These are phyloP conservation scores for Progne subis DNA, from an alignment of 2,113 vertebrate genomes.

Conservation along the genomic window DNA sequence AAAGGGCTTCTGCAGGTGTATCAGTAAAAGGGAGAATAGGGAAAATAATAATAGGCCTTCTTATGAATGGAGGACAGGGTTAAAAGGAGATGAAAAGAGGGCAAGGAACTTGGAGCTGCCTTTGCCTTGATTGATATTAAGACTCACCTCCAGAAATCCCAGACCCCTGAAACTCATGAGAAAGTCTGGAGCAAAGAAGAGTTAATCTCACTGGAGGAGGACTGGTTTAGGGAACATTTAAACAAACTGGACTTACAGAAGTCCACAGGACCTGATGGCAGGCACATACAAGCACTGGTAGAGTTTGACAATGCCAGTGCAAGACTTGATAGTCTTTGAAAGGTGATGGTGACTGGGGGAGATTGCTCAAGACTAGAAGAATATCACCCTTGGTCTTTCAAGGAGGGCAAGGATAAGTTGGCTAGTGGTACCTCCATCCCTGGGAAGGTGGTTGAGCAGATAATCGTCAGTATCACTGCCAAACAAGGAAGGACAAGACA, in stretches of 20 bases:
- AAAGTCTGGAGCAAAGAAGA: background rate
- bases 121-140: background rate
- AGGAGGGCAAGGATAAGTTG: background rate
- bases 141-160: background rate
- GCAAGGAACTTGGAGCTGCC: background rate
- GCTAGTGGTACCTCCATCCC: background rate
- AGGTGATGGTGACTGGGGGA: background rate
- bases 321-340: background rate
- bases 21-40: background rate
- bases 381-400: background rate
- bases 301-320: rapidly evolving
- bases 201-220: background rate
- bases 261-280: background rate
- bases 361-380: background rate
- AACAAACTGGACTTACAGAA: background rate
- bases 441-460: background rate
- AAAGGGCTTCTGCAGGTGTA: background rate
- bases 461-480: background rate
- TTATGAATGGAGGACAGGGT: background rate
- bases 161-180: background rate
- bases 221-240: background rate
- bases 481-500: background rate
- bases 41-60: background rate
- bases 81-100: background rate
- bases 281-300: rapidly evolving